phyloP scores from a whole-genome alignment of 1,140 invertebrate genomes.

The Scylla paramamosain region DNA sequence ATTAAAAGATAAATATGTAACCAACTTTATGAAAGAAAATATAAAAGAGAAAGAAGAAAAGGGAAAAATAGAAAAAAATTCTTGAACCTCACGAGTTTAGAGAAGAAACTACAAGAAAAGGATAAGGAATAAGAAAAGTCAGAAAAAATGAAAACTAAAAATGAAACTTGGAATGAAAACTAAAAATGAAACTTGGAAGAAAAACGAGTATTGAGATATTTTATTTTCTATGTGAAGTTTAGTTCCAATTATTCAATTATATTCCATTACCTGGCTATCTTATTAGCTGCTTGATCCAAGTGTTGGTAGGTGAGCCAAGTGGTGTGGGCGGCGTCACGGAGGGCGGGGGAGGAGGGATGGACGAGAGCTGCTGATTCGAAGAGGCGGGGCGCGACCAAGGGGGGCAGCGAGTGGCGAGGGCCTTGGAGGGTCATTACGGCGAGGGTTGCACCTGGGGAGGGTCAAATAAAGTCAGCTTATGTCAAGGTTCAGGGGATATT shows the following conservation, averaged over 20 bases:
- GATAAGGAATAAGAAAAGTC: too few species aligned
- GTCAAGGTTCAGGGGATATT: not conserved
- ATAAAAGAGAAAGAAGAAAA: not conserved
- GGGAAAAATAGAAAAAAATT: not conserved
- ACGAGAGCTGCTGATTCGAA: slow-evolving; percentile 43
- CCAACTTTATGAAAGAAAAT: not conserved
- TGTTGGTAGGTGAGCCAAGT: slow-evolving; percentile 57
- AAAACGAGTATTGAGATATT: too few species aligned
- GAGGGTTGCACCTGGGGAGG: not conserved
- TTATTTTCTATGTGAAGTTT: too few species aligned
- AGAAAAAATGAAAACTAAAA: too few species aligned
- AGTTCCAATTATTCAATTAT: too few species aligned
- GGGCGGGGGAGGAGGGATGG: slow-evolving; percentile 37
- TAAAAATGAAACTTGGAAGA: too few species aligned
- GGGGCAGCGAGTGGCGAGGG: not conserved
- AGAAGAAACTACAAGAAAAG: too few species aligned
- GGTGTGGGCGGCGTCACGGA: slow-evolving; percentile 46
- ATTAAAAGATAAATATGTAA: too few species aligned
- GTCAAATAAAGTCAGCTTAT: not conserved
- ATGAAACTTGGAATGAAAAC: too few species aligned
- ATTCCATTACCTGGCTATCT: slow-evolving; percentile 57
- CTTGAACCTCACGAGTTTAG: too few species aligned
- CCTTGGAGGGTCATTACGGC: slow-evolving; percentile 45
- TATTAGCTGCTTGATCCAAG: slow-evolving; percentile 48
- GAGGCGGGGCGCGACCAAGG: not conserved